A percentile compares a stretch with the other conserved stretches of the same genome.
phyloP scores from a whole-genome alignment of 2,888 invertebrate species.

The Prosapia bicincta region DNA sequence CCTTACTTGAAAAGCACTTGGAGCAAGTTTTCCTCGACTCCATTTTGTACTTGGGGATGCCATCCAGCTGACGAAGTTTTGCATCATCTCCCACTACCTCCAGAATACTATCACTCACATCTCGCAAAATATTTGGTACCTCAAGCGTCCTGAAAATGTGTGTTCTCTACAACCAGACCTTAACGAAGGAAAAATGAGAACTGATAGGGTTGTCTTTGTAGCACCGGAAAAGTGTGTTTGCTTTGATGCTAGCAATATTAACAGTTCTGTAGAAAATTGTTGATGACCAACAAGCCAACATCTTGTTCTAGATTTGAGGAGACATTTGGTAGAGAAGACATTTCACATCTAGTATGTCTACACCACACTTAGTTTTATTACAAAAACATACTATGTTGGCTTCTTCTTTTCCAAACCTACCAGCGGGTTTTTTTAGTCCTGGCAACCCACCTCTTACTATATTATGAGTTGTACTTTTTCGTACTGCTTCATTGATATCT shows the following conservation, averaged over 20 bases:
- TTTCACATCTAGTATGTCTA: background rate
- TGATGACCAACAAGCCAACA: background rate
- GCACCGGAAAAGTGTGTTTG: background rate
- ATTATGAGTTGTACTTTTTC: too few species aligned
- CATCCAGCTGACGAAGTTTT: background rate
- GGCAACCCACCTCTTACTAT: too few species aligned
- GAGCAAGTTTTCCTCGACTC: conserved; percentile 15
- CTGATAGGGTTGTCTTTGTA: background rate
- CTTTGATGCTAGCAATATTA: background rate
- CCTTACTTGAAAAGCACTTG: conserved; percentile 11
- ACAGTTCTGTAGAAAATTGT: background rate
- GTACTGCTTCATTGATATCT: too few species aligned
- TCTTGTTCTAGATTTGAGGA: background rate
- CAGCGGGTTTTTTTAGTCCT: background rate
- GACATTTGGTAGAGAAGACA: background rate
- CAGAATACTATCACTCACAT: background rate
- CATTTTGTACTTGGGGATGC: conserved; percentile 12
- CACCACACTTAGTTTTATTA: background rate
- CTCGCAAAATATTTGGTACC: conserved; percentile 9
- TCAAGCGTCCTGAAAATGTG: conserved; percentile 7
- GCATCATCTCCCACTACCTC: too few species aligned
- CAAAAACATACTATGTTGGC: background rate
- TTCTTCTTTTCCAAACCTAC: background rate
- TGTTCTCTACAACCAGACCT: background rate
- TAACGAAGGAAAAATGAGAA: background rate